Conservation (phyloP, 2,888 invertebrate genomes). For the Disparrhopalites patrizii region DNA sequence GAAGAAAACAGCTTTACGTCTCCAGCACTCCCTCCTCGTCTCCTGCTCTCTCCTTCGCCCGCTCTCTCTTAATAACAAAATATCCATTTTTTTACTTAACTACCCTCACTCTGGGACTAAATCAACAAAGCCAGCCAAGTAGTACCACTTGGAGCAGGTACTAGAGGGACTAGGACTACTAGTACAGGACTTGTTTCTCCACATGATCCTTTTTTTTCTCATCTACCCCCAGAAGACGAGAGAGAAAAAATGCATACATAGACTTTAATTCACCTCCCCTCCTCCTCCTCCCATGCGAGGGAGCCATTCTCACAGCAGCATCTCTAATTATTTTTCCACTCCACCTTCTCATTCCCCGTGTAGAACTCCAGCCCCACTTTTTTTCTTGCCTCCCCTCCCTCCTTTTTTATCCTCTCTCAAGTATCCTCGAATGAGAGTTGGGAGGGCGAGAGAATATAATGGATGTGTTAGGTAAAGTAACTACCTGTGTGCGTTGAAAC, state of each 20-base stretch:
- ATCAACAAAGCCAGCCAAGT: too few relatives aligned
- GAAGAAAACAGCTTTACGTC: too few relatives aligned
- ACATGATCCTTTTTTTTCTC: background rate
- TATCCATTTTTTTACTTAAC: conserved; percentile 38
- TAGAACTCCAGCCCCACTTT: background rate
- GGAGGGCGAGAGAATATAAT: too few relatives aligned
- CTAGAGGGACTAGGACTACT: too few relatives aligned
- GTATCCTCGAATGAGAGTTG: too few relatives aligned
- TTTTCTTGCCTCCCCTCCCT: background rate
- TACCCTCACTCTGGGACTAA: background rate
- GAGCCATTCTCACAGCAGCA: conserved; percentile 7
- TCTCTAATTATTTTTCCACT: conserved; percentile 6
- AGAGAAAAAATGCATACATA: too few relatives aligned
- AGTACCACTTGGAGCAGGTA: too few relatives aligned
- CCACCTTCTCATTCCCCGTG: background rate
- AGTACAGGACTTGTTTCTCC: background rate
- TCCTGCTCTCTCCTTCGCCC: conserved; percentile 2
- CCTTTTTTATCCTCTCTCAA: too few relatives aligned
- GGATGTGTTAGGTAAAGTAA: too few relatives aligned
- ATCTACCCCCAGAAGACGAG: background rate
- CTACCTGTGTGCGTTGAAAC: too few relatives aligned
- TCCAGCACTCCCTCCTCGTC: background rate
- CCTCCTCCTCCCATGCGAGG: background rate
- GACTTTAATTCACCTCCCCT: conserved; percentile 3
- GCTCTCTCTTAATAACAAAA: conserved; percentile 42